A percentile compares a stretch with the other conserved stretches of the same genome.
Evolutionary conservation across 2,113 vertebrate species (phyloP).

Genomic region (Ceyx melanurus): DNA sequence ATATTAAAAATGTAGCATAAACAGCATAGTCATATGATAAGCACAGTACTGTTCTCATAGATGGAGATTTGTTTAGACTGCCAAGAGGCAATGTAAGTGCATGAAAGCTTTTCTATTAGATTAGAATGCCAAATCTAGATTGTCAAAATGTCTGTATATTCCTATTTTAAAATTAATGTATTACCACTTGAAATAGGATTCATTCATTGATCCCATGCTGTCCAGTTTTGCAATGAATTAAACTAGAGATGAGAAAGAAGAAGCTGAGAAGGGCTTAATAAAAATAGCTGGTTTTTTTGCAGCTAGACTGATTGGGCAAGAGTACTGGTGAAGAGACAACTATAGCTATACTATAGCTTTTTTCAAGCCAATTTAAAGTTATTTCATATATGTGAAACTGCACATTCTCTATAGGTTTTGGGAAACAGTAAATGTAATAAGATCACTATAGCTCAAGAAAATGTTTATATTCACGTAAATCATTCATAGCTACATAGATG

Average conservation of each 20-base stretch:
- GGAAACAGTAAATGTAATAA: neutral
- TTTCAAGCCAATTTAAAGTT: neutral
- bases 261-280: neutral
- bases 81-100: neutral
- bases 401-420: neutral
- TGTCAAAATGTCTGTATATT: neutral
- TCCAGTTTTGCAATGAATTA: neutral
- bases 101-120: slow-evolving; percentile 53
- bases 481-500: neutral
- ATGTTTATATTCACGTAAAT: neutral
- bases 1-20: neutral
- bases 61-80: neutral
- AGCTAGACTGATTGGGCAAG: neutral
- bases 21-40: neutral
- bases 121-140: slow-evolving; percentile 18
- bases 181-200: slow-evolving; percentile 1
- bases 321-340: neutral
- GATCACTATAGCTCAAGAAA: neutral
- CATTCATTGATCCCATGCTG: neutral
- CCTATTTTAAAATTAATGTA: neutral
- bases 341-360: neutral
- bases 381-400: neutral
- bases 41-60: neutral
- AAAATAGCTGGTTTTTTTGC: neutral
- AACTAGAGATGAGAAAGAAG: neutral